Evolutionary conservation across 92 coral and sea anemone genomes (phyloP), one percentile per base, ranked within the genome.

Genomic region (Paramuricea clavata): DNA sequence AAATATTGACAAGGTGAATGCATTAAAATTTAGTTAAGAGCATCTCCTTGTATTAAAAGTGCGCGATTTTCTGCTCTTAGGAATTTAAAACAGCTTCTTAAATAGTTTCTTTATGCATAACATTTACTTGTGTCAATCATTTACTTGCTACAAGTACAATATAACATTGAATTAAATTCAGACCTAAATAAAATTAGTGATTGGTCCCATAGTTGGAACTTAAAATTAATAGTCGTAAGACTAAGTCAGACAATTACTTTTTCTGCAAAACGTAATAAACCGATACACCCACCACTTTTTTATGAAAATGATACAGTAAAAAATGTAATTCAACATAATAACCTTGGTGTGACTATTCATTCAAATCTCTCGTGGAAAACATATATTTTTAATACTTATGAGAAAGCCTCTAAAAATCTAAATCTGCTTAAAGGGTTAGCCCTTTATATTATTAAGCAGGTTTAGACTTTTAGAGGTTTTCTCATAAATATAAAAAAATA

Each of bases 151-250:
- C n/a, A n/a, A n/a, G n/a, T n/a, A n/a, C n/a, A n/a, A n/a, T n/a
- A n/a, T n/a, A n/a, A n/a, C n/a, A n/a, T n/a, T n/a, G n/a, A 44
- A 15, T 67, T 83, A 19, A 83, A 83, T 69, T 13, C 74, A 30
- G 87, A 83, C 41, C 61, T 83, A 6, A 22, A 21, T 11, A 13
- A 16, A 35, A 83, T 83, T 19, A 10, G 17, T 39, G 22, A 35
- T 4, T 83, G 87, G 87, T 32, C 82, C 23, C 16, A 25, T 23
- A 50, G 73, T 17, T 69, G 87, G 87, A 42, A 36, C 32, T 79
- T 83, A 16, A 33, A 62, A 6, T 41, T 83, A 41, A 83, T 42
- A 41, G 31, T 76, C 23, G 19, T 22, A 12, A 85, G 77, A 60
- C 34, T 75, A 5, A 34, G 56, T n/a, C n/a, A 50, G 39, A 2